Percentiles rank a stretch among this genome's conserved stretches.
These are phyloP conservation scores for Colistium nudipinnis DNA, from an alignment of 2,113 vertebrate genomes.

Conservation along the genomic window DNA sequence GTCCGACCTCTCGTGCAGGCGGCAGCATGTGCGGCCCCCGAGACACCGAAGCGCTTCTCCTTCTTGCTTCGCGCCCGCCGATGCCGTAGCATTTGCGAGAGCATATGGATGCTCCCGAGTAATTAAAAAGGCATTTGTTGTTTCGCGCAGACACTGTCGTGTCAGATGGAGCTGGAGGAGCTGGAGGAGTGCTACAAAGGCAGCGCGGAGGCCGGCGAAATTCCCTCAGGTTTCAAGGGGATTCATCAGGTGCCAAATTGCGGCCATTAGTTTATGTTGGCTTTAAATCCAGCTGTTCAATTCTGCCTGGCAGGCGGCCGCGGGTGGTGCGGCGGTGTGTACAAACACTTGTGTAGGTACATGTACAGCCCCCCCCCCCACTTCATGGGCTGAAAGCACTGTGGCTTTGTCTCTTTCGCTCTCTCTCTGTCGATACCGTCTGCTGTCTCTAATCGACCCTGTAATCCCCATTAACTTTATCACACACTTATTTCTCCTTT, in stretches of 20 bases:
- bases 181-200: conserved; percentile 22
- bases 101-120: conserved; percentile 50
- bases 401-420: conserved; percentile 30
- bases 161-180: conserved; percentile 31
- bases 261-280: conserved; percentile 53
- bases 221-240: conserved; percentile 44
- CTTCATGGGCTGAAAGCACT: conserved; percentile 3
- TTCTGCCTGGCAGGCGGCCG: conserved; percentile 42
- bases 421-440: conserved; percentile 1
- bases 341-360: conserved; percentile 26
- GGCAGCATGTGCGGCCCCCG: background rate
- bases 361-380: background rate
- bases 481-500: conserved; percentile 11
- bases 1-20: background rate
- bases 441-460: conserved; percentile 18
- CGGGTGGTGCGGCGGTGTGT: conserved; percentile 21
- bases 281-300: conserved; percentile 69
- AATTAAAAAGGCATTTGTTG: conserved; percentile 48
- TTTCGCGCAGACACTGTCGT: conserved; percentile 45
- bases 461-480: conserved; percentile 21
- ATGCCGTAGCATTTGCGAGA: conserved; percentile 18
- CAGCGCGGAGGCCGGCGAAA: conserved; percentile 39
- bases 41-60: background rate
- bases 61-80: background rate
- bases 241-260: conserved; percentile 75